Conservation (phyloP, 2,888 invertebrate genomes). For the Meandrusa payeni region DNA sequence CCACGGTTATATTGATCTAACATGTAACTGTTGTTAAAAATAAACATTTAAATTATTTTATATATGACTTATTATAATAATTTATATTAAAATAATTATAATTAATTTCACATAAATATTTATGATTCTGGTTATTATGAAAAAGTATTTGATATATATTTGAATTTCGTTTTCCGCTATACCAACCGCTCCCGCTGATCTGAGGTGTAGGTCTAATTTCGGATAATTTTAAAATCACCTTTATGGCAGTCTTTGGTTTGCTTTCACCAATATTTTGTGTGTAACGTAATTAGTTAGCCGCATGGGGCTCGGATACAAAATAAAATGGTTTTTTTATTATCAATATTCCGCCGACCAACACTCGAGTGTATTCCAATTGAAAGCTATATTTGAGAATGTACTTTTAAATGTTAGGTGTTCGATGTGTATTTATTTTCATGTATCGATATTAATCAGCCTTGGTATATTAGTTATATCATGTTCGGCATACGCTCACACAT, state of each 20-base stretch:
- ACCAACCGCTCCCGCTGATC: slow-evolving; percentile 10
- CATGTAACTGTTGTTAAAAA: slow-evolving; percentile 3
- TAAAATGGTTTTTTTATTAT: slow-evolving; percentile 11
- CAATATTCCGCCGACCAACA: slow-evolving; percentile 13
- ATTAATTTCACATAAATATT: no score
- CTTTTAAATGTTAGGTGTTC: slow-evolving; percentile 2
- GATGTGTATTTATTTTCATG: neutral
- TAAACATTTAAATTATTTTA: no score
- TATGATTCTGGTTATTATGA: no score
- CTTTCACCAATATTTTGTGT: slow-evolving; percentile 27
- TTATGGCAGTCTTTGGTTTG: slow-evolving; percentile 24
- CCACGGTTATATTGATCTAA: slow-evolving; percentile 24
- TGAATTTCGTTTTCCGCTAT: slow-evolving; percentile 7
- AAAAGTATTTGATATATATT: no score
- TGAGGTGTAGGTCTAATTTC: neutral
- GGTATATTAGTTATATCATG: no score
- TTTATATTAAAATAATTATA: no score
- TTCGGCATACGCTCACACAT: no score
- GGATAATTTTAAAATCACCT: slow-evolving; percentile 26
- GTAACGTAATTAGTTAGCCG: slow-evolving; percentile 28
- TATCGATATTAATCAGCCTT: no score
- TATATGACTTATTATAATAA: neutral
- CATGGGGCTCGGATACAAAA: slow-evolving; percentile 24
- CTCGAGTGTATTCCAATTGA: slow-evolving; percentile 6
- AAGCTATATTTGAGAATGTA: slow-evolving; percentile 16